Base-by-base conservation (phyloP, 2,113 vertebrate species). In the Suricata suricatta region DNA sequence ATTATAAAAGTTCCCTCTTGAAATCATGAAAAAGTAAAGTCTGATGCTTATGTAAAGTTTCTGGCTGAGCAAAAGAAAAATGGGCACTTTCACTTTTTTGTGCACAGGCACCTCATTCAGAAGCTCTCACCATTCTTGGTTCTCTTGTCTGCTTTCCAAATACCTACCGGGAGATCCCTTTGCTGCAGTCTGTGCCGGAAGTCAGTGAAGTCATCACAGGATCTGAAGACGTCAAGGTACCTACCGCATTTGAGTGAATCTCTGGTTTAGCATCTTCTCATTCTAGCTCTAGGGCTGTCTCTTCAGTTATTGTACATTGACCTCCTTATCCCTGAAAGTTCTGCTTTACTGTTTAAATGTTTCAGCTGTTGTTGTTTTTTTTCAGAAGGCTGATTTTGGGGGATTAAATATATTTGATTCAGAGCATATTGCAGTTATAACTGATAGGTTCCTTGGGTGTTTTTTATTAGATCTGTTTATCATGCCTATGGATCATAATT, bases 121-220 rank as follows among this genome's bases (percentile, higher is more conserved):
- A 99, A 98, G 99, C 99, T 92, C 99, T 99, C 98, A 99, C 99
- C 5, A 98, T 99, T 96, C 99, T 99, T 1, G 99, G 99, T 25
- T 99, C 99, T 83, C 99, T 99, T 4, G 99, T 99, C 97, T 99
- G 99, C 98, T 99, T 99, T 93, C 99, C 99, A 71, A 99, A 99
- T 87, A 99, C 99, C 90, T 99, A 99, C 97, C 99, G 90, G 29
- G 99, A 99, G 96, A 99, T 99, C 88, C 99, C 99, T 3, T 88
- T 99, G 21, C 72, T 99, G 74, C 99, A 98, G 88, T 97, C 98
- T 4, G 19, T 98, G n/a, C 95, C 98, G 0, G 99, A 99, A 97
- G 97, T 98, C 2, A 98, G 98, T 21, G 99, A 99, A 54, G 95
- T 99, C 11, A 23, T 96, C 1, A 82, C 98, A 0, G 98, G 99